These are phyloP conservation scores for Deilephila elpenor DNA, from an alignment of 2,888 invertebrate genomes.

Conservation along the genomic window DNA sequence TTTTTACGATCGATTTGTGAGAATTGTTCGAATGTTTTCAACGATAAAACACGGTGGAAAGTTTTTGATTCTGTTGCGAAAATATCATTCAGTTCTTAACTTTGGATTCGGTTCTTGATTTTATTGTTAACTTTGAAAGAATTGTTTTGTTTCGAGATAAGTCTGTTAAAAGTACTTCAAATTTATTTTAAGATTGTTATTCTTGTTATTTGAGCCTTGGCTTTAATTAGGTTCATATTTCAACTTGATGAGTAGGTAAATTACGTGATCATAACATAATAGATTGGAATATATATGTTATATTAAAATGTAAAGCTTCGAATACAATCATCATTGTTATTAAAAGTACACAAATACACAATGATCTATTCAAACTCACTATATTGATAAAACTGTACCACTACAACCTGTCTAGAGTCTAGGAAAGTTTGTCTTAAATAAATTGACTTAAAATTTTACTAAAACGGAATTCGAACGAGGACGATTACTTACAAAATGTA, in stretches of 20 bases:
- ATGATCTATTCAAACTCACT: no score
- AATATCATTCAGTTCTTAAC: constrained; percentile 24
- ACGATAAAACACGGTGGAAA: constrained; percentile 17
- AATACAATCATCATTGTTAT: not conserved
- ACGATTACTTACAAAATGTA: not conserved
- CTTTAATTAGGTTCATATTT: no score
- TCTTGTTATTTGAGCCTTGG: no score
- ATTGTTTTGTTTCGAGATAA: not conserved
- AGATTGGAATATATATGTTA: no score
- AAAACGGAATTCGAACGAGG: not conserved
- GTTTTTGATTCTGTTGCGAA: constrained; percentile 16
- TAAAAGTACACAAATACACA: not conserved
- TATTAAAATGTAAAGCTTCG: not conserved
- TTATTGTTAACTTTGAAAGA: not conserved
- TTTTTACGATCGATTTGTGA: constrained; percentile 27
- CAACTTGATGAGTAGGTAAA: no score
- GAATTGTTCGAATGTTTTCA: constrained; percentile 19
- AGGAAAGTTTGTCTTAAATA: not conserved
- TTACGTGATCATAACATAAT: no score
- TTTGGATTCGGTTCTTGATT: constrained; percentile 11
- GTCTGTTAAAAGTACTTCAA: not conserved
- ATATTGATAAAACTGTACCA: no score
- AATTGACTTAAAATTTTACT: not conserved
- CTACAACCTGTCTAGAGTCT: no score
- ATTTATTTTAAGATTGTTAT: not conserved